These are phyloP conservation scores for Chauna torquata DNA, from an alignment of 2,113 vertebrate species.

Conservation along the genomic window DNA sequence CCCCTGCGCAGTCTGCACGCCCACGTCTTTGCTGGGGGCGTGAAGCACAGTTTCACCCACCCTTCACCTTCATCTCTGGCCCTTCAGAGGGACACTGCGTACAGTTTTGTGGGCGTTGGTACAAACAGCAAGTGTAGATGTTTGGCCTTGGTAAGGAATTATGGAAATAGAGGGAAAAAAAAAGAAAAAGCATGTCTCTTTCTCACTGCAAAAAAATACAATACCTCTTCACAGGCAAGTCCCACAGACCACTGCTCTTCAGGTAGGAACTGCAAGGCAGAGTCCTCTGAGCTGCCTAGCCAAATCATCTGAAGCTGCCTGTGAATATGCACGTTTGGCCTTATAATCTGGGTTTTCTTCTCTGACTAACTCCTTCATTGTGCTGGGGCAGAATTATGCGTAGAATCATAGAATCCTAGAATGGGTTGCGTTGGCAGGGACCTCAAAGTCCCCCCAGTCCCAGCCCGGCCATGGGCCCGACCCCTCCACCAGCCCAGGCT, in stretches of 20 bases:
- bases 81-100: background rate
- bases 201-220: background rate
- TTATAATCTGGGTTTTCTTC: background rate
- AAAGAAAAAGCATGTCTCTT: background rate
- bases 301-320: background rate
- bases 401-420: background rate
- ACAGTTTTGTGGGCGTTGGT: background rate
- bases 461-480: background rate
- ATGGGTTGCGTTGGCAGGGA: background rate
- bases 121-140: rapidly evolving
- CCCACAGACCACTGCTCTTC: rapidly evolving
- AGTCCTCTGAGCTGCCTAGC: background rate
- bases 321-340: background rate
- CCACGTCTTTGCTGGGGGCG: background rate
- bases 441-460: background rate
- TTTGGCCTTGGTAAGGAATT: background rate
- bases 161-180: background rate
- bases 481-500: background rate
- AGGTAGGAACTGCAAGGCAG: background rate
- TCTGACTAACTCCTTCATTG: background rate
- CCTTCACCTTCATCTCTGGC: background rate
- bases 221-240: background rate
- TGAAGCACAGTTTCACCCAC: background rate
- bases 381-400: background rate
- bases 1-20: background rate